Percentiles rank a stretch among this genome's conserved stretches.
These are phyloP conservation scores for Lophotis ruficrista DNA, from an alignment of 2,113 vertebrate genomes.

Conservation along the genomic window DNA sequence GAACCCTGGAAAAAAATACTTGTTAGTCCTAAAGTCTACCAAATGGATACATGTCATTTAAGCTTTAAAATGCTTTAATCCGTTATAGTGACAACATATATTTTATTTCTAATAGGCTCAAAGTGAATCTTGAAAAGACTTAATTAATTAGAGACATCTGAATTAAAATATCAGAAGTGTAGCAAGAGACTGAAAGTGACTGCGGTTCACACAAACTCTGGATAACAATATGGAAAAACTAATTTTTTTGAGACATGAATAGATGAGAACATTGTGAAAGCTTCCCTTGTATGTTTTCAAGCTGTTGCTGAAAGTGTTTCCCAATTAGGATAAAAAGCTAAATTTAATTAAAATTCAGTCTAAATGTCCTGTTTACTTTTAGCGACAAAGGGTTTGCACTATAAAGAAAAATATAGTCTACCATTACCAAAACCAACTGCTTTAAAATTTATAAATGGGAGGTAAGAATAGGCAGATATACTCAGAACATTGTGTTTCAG, in stretches of 20 bases:
- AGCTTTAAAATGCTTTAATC: neutral
- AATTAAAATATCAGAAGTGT: slow-evolving; percentile 16
- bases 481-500: neutral
- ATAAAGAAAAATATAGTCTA: neutral
- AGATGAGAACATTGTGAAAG: neutral
- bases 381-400: neutral
- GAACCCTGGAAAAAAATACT: neutral
- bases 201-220: neutral
- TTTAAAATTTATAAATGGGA: slow-evolving; percentile 9
- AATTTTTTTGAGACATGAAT: neutral
- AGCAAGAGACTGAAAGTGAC: slow-evolving; percentile 9
- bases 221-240: neutral
- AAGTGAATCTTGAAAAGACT: neutral
- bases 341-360: slow-evolving; percentile 2
- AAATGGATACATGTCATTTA: neutral
- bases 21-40: neutral
- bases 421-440: neutral
- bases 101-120: slow-evolving; percentile 40
- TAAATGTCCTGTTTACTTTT: neutral
- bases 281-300: neutral
- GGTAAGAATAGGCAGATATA: neutral
- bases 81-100: neutral
- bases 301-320: neutral
- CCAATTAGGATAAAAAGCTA: neutral
- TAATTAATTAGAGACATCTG: neutral